phyloP scores from a whole-genome alignment of 2,888 invertebrate species.

The Pogonocherus hispidulus region DNA sequence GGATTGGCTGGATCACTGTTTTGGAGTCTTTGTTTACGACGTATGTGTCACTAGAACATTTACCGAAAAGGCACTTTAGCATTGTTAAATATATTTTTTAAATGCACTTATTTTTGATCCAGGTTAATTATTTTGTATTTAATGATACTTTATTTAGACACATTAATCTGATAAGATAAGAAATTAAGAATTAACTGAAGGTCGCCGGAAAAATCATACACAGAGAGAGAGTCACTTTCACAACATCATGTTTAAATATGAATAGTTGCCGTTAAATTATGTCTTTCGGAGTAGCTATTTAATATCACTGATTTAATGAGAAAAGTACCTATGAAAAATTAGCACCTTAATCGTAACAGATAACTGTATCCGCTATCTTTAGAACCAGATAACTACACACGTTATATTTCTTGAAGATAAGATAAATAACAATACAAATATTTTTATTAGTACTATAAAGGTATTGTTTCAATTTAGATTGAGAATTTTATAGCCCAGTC shows the following conservation, averaged over 20 bases:
- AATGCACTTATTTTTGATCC: background rate
- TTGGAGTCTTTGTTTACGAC: background rate
- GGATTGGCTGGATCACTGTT: background rate
- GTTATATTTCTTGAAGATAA: background rate
- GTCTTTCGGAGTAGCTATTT: background rate
- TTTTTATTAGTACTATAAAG: background rate
- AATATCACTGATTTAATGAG: background rate
- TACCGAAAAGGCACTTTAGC: conserved; percentile 14
- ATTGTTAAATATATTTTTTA: conserved; percentile 7
- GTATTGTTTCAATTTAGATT: conserved; percentile 3
- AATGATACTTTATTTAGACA: background rate
- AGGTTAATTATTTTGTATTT: background rate
- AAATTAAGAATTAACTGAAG: background rate
- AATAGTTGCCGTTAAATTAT: background rate
- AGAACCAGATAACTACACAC: background rate
- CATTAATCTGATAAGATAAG: conserved; percentile 1
- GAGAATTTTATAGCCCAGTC: no score
- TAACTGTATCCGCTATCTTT: background rate
- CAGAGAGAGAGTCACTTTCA: background rate
- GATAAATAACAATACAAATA: background rate
- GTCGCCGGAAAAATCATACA: background rate
- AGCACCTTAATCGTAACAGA: conserved; percentile 1
- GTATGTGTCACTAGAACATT: conserved; percentile 23
- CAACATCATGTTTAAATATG: background rate
- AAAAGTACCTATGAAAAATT: background rate